phyloP scores from a whole-genome alignment of 2,797 vertebrate species.

The Halcyon smyrnensis region DNA sequence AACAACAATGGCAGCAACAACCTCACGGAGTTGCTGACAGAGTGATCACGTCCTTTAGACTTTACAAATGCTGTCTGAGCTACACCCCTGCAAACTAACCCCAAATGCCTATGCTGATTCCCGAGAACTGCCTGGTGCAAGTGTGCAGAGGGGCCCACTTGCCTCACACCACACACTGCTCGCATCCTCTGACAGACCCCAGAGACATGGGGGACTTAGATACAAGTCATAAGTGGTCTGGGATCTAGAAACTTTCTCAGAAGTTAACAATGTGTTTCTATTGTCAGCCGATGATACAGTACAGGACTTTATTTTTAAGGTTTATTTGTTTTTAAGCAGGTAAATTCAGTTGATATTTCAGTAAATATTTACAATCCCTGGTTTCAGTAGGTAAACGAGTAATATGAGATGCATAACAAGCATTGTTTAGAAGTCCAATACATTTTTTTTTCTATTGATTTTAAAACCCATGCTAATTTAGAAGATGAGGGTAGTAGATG shows the following conservation, averaged over 20 bases:
- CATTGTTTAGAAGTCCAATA: not conserved
- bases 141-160: not conserved
- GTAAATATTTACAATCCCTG: not conserved
- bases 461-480: not conserved
- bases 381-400: constrained; percentile 23
- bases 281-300: not conserved
- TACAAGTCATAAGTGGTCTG: not conserved
- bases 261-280: not conserved
- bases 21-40: not conserved
- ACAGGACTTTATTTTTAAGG: not conserved
- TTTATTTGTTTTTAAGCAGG: not conserved
- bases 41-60: not conserved
- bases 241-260: not conserved
- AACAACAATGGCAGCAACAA: not conserved
- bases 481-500: not conserved
- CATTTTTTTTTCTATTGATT: not conserved
- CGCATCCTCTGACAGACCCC: not conserved
- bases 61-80: not conserved
- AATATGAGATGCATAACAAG: not conserved
- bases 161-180: too few relatives aligned
- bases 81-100: not conserved
- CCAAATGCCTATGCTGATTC: accelerated
- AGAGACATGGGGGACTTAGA: accelerated
- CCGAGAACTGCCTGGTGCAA: not conserved
- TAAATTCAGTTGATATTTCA: not conserved